Evolutionary conservation across 1,140 invertebrate species (phyloP), one percentile per base, ranked within the genome.

Genomic region (Drosophila lini): DNA sequence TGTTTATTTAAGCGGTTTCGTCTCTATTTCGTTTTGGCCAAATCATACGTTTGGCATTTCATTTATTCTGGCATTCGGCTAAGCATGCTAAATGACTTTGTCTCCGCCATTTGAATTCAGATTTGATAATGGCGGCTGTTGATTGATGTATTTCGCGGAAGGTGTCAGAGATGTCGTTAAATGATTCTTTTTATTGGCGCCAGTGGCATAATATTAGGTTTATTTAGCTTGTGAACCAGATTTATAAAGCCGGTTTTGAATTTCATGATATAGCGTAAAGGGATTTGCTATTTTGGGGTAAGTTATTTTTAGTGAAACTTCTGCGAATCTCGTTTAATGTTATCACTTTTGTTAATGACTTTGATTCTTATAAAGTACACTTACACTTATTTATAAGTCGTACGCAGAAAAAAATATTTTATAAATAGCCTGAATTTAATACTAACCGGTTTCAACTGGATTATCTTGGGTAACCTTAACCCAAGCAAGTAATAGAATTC

Each of bases 1-100:
- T n/a, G 42, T 53, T 36, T 57, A 41, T 82, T 56, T 58, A 44
- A 16, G 57, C 44, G 41, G 40, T 56, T 47, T 61, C 52, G 40
- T 60, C 34, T 47, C 16, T 42, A 28, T 67, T 68, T 25, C 4
- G 28, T 9, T 31, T 40, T 48, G n/a, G 78, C 55, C 78, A 63
- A 78, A 68, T 85, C 82, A 85, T 52, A 45, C 32, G 32, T 79
- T 75, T 58, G 82, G 82, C 52, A 85, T 85, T 78, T 60, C 69
- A 55, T 59, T 80, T 38, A 68, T 71, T 74, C 42, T 71, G 34
- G 28, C 19, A 38, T 31, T 25, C 58, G 41, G n/a, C 44, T 22
- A 5, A 22, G 38, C 42, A 74, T 83, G 71, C 64, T 80, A 80
- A 83, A 75, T 47, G 38, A 15, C 32, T 38, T 53, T 56, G 25